Evolutionary conservation across 2,888 invertebrate species (phyloP).

Genomic region (Microplitis deprimator): DNA sequence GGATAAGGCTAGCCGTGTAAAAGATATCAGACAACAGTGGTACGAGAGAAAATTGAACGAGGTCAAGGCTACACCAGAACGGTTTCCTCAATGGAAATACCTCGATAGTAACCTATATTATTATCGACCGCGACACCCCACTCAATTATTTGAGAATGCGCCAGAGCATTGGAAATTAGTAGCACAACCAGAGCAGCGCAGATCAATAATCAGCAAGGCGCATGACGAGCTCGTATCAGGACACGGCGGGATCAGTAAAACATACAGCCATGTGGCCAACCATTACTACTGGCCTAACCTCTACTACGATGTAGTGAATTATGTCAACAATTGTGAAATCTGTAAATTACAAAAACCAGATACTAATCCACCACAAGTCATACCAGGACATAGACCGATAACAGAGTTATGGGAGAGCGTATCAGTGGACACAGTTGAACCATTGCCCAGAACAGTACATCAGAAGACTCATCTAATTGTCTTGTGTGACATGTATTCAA

Average conservation of each 20-base stretch:
- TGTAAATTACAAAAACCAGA: background rate
- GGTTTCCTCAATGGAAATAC: background rate
- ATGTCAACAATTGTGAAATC: background rate
- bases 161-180: background rate
- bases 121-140: background rate
- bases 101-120: background rate
- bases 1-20: background rate
- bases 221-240: background rate
- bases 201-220: background rate
- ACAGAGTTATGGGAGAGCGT: no score
- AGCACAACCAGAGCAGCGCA: background rate
- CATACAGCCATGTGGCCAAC: background rate
- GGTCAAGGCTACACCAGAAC: background rate
- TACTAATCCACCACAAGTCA: no score
- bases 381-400: no score
- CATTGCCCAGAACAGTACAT: no score
- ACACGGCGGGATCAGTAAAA: background rate
- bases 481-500: no score
- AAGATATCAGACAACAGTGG: background rate
- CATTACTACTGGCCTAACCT: slow-evolving; percentile 9
- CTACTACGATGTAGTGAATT: background rate
- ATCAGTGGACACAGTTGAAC: no score
- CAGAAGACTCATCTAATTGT: no score
- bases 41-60: background rate
- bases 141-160: background rate